Evolutionary conservation across 2,113 vertebrate genomes (phyloP), one percentile per base, ranked within the genome.

Genomic region (Caloenas nicobarica): DNA sequence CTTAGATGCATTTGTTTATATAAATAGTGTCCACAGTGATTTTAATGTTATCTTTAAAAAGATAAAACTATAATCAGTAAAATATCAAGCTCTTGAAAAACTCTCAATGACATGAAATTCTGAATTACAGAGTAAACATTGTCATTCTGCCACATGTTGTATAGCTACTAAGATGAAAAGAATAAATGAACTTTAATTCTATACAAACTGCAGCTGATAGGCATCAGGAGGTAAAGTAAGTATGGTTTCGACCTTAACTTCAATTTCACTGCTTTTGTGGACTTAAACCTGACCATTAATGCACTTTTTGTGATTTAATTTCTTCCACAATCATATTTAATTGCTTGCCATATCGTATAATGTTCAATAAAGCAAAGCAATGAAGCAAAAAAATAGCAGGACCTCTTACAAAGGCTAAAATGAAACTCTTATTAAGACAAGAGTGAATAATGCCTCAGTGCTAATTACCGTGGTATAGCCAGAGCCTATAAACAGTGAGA

Each of bases 341-440:
- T 97, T 97, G 81, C 89, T 95, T 97, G 82, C 92, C 81, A 81
- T 96, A 94, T 94, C 17, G 0, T 91, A 80, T 95, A 94, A 97
- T 76, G 95, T 97, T 97, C 96, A 97, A 96, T 98, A 98, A 98
- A 97, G 83, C 62, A 96, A 97, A 97, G 83, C 91, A 96, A 89
- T 96, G 95, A 97, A 97, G 96, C 89, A 97, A 97, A 97, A 74
- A 97, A 96, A 95, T 89, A 97, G 38, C 84, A 97, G 62, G 89
- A 96, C 83, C 85, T 94, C 85, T 97, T 91, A 91, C 74, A 96
- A 97, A 95, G 88, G 86, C 92, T 96, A 94, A 96, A 96, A 97
- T 88, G 36, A 97, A 98, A 80, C 44, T 80, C 69, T 93, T 95
- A 95, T 51, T 82, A 95, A 93, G 78, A 96, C 64, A 94, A 96